Base-by-base conservation (phyloP, 1,140 invertebrate species). In the Brachionus angularis region DNA sequence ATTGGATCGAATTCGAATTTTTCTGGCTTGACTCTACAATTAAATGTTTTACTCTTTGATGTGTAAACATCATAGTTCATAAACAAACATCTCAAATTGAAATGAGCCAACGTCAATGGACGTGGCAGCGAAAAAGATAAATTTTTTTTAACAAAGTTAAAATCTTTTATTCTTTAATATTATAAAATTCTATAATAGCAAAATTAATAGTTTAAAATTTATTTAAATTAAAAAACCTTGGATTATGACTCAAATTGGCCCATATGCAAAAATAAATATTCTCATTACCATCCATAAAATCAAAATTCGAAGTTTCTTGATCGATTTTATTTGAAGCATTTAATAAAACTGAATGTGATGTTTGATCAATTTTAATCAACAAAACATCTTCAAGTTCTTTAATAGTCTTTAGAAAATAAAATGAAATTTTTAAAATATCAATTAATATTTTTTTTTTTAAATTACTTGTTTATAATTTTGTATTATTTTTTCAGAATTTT, bases 211-310 rank as follows among this genome's bases (percentile, higher is more conserved):
- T 72, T 14, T 2, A 27, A 44, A 47, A 27, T n/a, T n/a, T 16
- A 23, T 3, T 33, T 4, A 1, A 23, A 7, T 25, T 10, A 70
- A 34, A 53, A 49, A 71, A 78, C 77, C 78, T 76, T 47, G 78
- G 79, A 73, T 80, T 80, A 72, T 80, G 80, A 62, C 76, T 77
- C n/a, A 82, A 74, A 58, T 82, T 82, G 64, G 79, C 80, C 80
- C 80, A 82, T 5, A 81, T 72, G 72, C 79, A 80, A n/a, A 81
- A 74, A 44, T 72, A 75, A 18, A 80, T 76, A 21, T 76, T 62
- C 18, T 75, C 72, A 73, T 77, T 78, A 25, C 73, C 74, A 21
- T 74, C 71, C 10, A 58, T 36, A 64, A 75, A 76, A 52, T 80
- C 77, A 34, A 80, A 74, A 72, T 82, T 82, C 29, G 75, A 75